Base-by-base conservation (phyloP, 2,797 vertebrate genomes). In the Arctocebus calabarensis region DNA sequence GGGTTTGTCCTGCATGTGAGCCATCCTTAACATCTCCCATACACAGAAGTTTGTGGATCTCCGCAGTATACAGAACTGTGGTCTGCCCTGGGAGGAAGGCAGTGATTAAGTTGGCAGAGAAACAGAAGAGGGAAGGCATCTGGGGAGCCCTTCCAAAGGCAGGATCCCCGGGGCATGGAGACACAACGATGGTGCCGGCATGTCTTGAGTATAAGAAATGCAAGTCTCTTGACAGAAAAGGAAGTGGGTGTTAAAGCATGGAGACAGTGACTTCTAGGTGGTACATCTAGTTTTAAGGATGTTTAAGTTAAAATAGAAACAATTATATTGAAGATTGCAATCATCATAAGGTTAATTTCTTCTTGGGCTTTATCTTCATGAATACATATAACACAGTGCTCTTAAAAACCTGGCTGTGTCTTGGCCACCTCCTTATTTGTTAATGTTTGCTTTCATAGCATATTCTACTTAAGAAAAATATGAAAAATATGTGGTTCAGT, bases 381-480 rank as follows among this genome's bases (percentile, higher is more conserved):
- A 13, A 14, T 2, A 7, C 40, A 13, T 2, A 13, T 1, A 23
- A 13, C 12, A 3, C 45, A 22, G 20, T 23, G 23, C 12, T 55
- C 59, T 32, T 34, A 22, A 52, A 52, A 66, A 16, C 16, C 1
- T 29, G 17, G 7, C 5, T 13, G 3, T 8, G 4, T 10, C 1
- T 20, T 25, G 34, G 5, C 29, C 34, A 17, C 16, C 8, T 9
- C 29, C 27, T 59, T n/a, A 29, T 5, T 52, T 23, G 64, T 57
- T 74, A 45, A 7, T 48, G 4, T 40, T 70, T 84, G 37, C 57
- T 92, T 77, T 73, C 29, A 7, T 59, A 55, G 32, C 73, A 57
- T 59, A 29, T 88, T 89, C 22, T 84, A 16, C 62, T 90, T 92
- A 93, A 93, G 86, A 62, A 90, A 96, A 96, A 23, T 27, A 23